Conservation (phyloP, 1,140 invertebrate species). For the Muscidifurax raptorellus region DNA sequence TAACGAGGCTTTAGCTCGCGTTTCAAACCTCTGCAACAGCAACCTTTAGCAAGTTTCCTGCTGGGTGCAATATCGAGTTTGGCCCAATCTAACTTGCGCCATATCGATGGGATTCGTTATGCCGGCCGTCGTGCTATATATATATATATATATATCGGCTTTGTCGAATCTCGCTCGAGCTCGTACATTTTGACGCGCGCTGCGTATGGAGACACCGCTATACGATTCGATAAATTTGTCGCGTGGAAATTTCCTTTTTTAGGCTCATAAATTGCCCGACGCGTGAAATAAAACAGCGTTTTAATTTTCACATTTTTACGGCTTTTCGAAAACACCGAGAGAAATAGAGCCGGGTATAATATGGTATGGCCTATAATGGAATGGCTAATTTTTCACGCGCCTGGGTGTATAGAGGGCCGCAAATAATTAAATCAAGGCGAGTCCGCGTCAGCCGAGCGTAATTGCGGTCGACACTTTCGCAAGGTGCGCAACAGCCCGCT, state of each 20-base stretch:
- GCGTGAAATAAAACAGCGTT: too few species aligned
- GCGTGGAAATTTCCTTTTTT: neutral
- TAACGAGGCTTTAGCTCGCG: slow-evolving; percentile 49
- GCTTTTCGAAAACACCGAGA: too few species aligned
- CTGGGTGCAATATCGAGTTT: slow-evolving; percentile 43
- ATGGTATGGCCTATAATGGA: too few species aligned
- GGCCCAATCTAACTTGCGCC: slow-evolving; percentile 45
- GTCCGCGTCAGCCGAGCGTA: slow-evolving; percentile 21
- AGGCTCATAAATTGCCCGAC: neutral
- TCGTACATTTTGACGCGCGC: neutral
- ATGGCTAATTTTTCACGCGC: neutral
- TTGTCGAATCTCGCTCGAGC: neutral
- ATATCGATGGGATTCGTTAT: slow-evolving; percentile 39
- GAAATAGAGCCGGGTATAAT: too few species aligned
- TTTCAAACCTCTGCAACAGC: slow-evolving; percentile 34
- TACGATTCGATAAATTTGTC: neutral
- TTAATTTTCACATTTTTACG: too few species aligned
- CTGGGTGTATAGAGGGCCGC: neutral
- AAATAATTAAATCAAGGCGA: neutral
- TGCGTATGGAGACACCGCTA: neutral
- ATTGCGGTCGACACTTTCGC: slow-evolving; percentile 37
- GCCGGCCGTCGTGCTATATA: neutral
- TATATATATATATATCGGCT: neutral
- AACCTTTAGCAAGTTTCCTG: slow-evolving; percentile 27
- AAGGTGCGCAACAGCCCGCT: slow-evolving; percentile 24